A percentile compares a stretch with the other conserved stretches of the same genome.
These are phyloP conservation scores for Sinopyrophorus schimmeli DNA, from an alignment of 2,888 invertebrate genomes.

Conservation along the genomic window DNA sequence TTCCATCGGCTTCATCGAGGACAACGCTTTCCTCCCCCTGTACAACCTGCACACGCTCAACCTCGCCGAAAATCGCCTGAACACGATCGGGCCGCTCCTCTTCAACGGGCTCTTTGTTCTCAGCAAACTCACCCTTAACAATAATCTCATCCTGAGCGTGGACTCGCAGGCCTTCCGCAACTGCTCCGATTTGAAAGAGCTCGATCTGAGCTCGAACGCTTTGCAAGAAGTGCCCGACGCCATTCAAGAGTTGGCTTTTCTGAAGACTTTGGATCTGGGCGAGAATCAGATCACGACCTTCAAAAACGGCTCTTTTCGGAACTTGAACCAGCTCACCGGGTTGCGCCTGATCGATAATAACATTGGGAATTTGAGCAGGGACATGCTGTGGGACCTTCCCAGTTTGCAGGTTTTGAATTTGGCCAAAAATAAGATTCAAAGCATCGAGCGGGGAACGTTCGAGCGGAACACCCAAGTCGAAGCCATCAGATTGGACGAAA, in stretches of 20 bases:
- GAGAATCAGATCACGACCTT: constrained; percentile 88
- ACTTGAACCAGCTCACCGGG: constrained; percentile 83
- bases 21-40: constrained; percentile 83
- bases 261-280: constrained; percentile 88
- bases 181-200: constrained; percentile 84
- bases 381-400: constrained; percentile 85
- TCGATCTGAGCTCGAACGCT: constrained; percentile 87
- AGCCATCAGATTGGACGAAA: constrained; percentile 85
- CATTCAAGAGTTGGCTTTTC: constrained; percentile 75
- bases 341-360: constrained; percentile 88
- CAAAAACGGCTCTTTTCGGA: constrained; percentile 81
- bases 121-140: constrained; percentile 82
- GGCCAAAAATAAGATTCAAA: constrained; percentile 86
- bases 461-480: constrained; percentile 79
- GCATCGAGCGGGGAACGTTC: constrained; percentile 82
- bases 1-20: constrained; percentile 85
- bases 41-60: constrained; percentile 89
- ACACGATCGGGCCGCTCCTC: constrained; percentile 77
- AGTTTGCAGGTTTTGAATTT: constrained; percentile 84
- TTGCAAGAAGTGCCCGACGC: constrained; percentile 81
- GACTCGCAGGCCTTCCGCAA: constrained; percentile 84
- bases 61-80: constrained; percentile 83
- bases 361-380: constrained; percentile 80
- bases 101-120: constrained; percentile 84
- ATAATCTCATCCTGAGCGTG: constrained; percentile 79